Evolutionary conservation across 2,113 vertebrate genomes (phyloP).

Genomic region (Nematolebias whitei): DNA sequence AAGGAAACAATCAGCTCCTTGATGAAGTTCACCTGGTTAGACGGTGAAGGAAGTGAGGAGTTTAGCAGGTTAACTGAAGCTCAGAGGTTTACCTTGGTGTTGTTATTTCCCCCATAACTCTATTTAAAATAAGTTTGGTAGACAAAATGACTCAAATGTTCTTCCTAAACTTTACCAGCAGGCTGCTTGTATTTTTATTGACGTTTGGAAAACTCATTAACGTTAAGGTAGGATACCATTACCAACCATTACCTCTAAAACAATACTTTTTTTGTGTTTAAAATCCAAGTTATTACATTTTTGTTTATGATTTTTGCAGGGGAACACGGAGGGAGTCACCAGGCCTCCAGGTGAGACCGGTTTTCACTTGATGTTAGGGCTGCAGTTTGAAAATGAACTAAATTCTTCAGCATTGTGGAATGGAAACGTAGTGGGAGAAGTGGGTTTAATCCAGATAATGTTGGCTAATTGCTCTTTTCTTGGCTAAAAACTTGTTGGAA

Average conservation of each 20-base stretch:
- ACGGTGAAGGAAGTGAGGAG: not conserved
- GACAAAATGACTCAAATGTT: conserved; percentile 38
- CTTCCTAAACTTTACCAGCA: not conserved
- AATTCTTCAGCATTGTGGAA: no score
- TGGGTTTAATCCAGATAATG: no score
- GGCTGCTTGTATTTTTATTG: conserved; percentile 38
- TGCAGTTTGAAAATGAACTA: no score
- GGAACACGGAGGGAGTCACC: conserved; percentile 3
- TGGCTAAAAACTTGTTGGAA: no score
- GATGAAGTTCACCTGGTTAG: conserved; percentile 61
- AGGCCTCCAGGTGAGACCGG: conserved; percentile 50
- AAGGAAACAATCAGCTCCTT: conserved; percentile 44
- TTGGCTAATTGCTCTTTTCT: no score
- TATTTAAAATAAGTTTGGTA: not conserved
- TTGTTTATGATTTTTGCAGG: conserved; percentile 23
- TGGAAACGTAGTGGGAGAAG: no score
- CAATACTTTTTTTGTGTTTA: not conserved
- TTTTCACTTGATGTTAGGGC: not conserved
- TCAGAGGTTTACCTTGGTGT: not conserved
- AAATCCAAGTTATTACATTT: not conserved
- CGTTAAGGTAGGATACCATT: conserved; percentile 44
- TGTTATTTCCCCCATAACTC: not conserved
- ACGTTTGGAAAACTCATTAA: conserved; percentile 13
- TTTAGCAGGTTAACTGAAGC: conserved; percentile 27
- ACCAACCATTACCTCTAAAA: not conserved